Percentiles rank a stretch among this genome's conserved stretches.
phyloP scores from a whole-genome alignment of 1,140 invertebrate genomes.

The Bemisia tabaci region DNA sequence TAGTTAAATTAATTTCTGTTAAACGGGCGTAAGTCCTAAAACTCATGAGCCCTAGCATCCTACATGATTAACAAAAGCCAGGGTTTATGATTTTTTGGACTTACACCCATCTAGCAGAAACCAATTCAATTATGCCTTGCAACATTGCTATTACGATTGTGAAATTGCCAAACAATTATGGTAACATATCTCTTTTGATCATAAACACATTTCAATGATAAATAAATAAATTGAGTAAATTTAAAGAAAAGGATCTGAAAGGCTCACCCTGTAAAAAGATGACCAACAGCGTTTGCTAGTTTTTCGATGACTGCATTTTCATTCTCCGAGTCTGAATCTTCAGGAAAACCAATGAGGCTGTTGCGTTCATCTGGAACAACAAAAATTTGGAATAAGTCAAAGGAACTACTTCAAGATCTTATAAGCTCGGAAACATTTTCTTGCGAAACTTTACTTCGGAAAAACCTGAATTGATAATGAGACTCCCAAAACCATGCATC shows the following conservation, averaged over 20 bases:
- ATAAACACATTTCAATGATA: conserved; percentile 6
- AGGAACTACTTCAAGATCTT: background rate
- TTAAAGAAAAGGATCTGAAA: background rate
- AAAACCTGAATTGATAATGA: background rate
- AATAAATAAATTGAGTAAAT: background rate
- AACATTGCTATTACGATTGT: no score
- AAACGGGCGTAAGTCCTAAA: no score
- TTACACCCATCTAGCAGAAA: no score
- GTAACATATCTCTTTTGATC: no score
- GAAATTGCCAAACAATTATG: no score
- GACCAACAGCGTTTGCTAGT: conserved; percentile 51
- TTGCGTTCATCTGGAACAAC: conserved; percentile 21
- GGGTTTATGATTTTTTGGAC: no score
- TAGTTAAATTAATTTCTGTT: no score
- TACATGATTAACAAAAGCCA: no score
- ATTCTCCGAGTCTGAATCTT: conserved; percentile 67
- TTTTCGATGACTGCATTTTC: conserved; percentile 55
- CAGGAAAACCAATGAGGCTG: conserved; percentile 36
- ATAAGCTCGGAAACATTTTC: background rate
- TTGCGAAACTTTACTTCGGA: conserved; percentile 5
- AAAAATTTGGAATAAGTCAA: background rate
- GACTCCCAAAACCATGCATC: no score
- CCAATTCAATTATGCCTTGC: no score
- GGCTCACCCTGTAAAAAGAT: conserved; percentile 50
- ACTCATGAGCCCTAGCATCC: no score